Conservation (phyloP, 2,113 vertebrate genomes). For the Sander vitreus region DNA sequence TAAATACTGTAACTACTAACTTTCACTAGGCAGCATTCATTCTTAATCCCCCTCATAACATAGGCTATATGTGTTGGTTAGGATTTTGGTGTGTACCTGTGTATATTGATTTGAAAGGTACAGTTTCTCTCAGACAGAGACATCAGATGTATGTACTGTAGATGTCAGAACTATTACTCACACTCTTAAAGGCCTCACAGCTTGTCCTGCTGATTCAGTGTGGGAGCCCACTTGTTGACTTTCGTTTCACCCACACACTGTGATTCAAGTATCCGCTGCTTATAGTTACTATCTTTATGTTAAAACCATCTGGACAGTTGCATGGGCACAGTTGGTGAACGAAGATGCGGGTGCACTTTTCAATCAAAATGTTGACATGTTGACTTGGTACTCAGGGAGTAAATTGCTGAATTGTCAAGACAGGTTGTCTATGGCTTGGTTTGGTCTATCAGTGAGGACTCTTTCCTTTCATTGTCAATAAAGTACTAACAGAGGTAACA, state of each 20-base stretch:
- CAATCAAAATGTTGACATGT: background rate
- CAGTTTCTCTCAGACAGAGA: conserved; percentile 36
- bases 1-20: background rate
- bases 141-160: conserved; percentile 33
- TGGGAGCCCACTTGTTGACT: conserved; percentile 42
- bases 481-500: too few relatives aligned
- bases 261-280: conserved; percentile 45
- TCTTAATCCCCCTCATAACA: background rate
- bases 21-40: background rate
- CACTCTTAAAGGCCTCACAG: conserved; percentile 36
- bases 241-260: conserved; percentile 57
- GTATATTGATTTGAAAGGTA: conserved; percentile 12
- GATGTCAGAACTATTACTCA: conserved; percentile 61
- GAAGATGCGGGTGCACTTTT: background rate
- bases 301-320: conserved; percentile 38
- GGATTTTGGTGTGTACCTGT: background rate
- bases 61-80: background rate
- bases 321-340: conserved; percentile 1
- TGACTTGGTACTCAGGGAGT: background rate
- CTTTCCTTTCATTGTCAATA: background rate
- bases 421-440: background rate
- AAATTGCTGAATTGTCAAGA: background rate
- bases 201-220: conserved; percentile 55
- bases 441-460: background rate
- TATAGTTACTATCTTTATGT: conserved; percentile 32